These are phyloP conservation scores for Lepilemur ruficaudatus DNA, from an alignment of 2,797 vertebrate genomes.

Conservation along the genomic window DNA sequence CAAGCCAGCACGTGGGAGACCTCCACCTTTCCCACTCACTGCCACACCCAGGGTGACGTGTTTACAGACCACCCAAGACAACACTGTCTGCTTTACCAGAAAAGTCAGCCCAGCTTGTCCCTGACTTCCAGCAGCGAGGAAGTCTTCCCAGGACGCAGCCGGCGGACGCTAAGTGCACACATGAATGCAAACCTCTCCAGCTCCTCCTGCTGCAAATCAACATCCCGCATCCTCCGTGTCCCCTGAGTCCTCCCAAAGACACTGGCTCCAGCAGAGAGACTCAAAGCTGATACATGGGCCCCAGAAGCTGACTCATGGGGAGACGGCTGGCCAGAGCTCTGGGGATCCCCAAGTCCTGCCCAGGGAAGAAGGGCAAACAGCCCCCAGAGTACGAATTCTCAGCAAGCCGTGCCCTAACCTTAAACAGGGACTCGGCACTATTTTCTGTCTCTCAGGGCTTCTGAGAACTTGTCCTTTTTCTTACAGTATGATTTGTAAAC, in stretches of 20 bases:
- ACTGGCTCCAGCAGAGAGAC: not conserved
- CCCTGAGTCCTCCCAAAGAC: not conserved
- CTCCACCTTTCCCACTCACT: not conserved
- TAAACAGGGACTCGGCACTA: not conserved
- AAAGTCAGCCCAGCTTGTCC: not conserved
- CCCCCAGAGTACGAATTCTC: not conserved
- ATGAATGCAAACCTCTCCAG: not conserved
- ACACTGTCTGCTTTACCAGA: not conserved
- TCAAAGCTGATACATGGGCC: rapidly evolving
- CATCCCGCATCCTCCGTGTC: rapidly evolving
- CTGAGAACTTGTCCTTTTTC: not conserved
- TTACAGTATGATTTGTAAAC: not conserved
- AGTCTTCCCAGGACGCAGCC: not conserved
- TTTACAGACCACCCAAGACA: not conserved
- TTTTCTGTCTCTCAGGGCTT: not conserved
- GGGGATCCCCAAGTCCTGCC: not conserved
- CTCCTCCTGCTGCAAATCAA: not conserved
- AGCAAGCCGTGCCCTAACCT: not conserved
- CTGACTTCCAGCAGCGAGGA: not conserved
- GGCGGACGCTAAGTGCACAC: rapidly evolving
- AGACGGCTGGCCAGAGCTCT: not conserved
- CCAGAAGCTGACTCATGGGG: not conserved
- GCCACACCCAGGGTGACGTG: not conserved
- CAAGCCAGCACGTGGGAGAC: not conserved
- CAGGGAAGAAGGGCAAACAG: not conserved